Evolutionary conservation across 2,113 vertebrate species (phyloP).

Genomic region (Nesoenas mayeri): DNA sequence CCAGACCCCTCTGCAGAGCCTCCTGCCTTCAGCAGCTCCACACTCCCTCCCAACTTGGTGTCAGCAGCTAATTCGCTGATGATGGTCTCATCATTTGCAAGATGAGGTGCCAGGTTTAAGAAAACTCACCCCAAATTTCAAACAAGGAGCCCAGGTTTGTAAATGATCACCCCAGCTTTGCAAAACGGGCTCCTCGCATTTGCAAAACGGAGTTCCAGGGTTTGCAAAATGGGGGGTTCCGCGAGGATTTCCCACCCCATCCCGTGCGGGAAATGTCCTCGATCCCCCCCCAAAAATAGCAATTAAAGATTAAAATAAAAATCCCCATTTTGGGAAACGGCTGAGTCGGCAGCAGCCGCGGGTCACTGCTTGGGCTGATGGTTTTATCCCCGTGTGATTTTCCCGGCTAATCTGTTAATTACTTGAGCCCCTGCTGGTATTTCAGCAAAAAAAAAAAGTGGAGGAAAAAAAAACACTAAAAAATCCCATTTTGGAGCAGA

Average conservation of each 20-base stretch:
- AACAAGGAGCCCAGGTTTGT: not conserved
- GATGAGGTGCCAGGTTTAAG: not conserved
- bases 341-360: not conserved
- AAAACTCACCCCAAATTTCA: not conserved
- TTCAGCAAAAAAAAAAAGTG: not conserved
- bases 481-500: not conserved
- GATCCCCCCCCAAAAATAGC: no score
- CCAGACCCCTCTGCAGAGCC: no score
- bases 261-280: not conserved
- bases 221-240: not conserved
- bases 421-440: not conserved
- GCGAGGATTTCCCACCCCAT: not conserved
- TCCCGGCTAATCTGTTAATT: not conserved
- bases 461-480: not conserved
- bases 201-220: no score
- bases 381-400: not conserved
- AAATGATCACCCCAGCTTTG: not conserved
- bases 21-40: no score
- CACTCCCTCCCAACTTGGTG: no score
- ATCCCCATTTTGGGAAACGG: conserved; percentile 19
- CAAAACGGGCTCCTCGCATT: not conserved
- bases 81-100: no score
- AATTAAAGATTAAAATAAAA: not conserved
- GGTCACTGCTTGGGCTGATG: not conserved
- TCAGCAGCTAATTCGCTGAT: no score